phyloP scores from a whole-genome alignment of 92 coral and sea anemone genomes.

The Epizoanthus scotinus region DNA sequence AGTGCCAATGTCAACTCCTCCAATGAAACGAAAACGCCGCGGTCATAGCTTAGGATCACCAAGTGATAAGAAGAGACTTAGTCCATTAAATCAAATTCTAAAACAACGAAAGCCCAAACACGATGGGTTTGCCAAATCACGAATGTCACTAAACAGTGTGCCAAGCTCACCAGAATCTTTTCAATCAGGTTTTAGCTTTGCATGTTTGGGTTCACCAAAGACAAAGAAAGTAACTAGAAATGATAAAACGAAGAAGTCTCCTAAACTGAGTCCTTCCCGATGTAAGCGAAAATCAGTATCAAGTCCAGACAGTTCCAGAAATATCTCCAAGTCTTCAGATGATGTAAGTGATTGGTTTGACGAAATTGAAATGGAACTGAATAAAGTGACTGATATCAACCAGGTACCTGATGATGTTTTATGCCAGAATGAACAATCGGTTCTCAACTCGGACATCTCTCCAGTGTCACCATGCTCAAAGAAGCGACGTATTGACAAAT shows the following conservation, averaged over 20 bases:
- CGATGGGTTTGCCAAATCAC: slow-evolving; percentile 47
- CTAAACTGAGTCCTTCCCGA: slow-evolving; percentile 2
- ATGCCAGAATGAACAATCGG: slow-evolving; percentile 13
- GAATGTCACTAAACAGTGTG: slow-evolving; percentile 11
- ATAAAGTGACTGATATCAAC: slow-evolving; percentile 8
- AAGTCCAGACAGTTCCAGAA: slow-evolving; percentile 7
- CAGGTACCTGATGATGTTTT: slow-evolving; percentile 12
- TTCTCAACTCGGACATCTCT: neutral
- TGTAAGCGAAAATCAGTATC: slow-evolving; percentile 1
- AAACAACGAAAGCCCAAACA: slow-evolving; percentile 84
- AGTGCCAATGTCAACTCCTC: slow-evolving; percentile 38
- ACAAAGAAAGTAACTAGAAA: neutral
- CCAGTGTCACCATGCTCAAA: slow-evolving; percentile 35
- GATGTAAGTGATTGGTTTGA: slow-evolving; percentile 59
- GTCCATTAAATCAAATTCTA: slow-evolving; percentile 93
- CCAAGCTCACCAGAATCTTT: slow-evolving; percentile 20
- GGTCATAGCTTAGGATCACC: slow-evolving; percentile 53
- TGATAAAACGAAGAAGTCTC: slow-evolving; percentile 23
- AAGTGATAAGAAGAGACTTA: slow-evolving; percentile 59
- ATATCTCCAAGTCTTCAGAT: slow-evolving; percentile 58
- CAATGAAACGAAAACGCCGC: slow-evolving; percentile 49
- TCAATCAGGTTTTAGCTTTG: slow-evolving; percentile 9
- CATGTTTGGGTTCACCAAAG: neutral
- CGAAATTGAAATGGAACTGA: slow-evolving; percentile 41
- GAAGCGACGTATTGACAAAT: slow-evolving; percentile 61